Percentiles rank a stretch among this genome's conserved stretches.
Evolutionary conservation across 2,113 vertebrate species (phyloP).

Genomic region (Cettia cetti): DNA sequence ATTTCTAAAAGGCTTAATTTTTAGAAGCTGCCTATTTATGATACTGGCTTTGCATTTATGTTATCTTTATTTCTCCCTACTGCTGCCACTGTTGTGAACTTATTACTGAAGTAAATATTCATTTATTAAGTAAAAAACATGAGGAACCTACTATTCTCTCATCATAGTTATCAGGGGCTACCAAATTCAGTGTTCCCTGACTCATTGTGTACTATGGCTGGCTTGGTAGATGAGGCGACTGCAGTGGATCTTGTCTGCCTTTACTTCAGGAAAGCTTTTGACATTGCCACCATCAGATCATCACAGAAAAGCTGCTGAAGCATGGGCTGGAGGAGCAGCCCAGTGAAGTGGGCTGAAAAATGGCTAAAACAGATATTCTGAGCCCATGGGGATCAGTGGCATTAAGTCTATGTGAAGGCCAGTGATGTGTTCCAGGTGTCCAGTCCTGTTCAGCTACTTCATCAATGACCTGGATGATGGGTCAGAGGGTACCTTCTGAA

Average conservation of each 20-base stretch:
- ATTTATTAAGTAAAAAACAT: not conserved
- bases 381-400: not conserved
- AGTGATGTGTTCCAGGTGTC: not conserved
- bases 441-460: not conserved
- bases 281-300: too few relatives aligned
- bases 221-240: not conserved
- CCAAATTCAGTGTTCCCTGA: not conserved
- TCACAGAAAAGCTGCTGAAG: not conserved
- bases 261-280: not conserved
- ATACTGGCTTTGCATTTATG: not conserved
- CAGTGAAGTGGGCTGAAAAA: not conserved
- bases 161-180: not conserved
- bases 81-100: not conserved
- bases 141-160: not conserved
- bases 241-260: not conserved
- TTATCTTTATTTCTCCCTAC: not conserved
- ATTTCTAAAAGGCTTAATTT: not conserved
- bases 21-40: not conserved
- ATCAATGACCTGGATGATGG: not conserved
- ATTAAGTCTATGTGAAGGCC: not conserved
- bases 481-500: not conserved
- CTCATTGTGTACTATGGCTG: not conserved
- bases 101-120: not conserved
- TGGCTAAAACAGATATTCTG: not conserved
- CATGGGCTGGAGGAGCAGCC: not conserved